Base-by-base conservation (phyloP, 2,797 vertebrate species). In the Sus cebifrons region DNA sequence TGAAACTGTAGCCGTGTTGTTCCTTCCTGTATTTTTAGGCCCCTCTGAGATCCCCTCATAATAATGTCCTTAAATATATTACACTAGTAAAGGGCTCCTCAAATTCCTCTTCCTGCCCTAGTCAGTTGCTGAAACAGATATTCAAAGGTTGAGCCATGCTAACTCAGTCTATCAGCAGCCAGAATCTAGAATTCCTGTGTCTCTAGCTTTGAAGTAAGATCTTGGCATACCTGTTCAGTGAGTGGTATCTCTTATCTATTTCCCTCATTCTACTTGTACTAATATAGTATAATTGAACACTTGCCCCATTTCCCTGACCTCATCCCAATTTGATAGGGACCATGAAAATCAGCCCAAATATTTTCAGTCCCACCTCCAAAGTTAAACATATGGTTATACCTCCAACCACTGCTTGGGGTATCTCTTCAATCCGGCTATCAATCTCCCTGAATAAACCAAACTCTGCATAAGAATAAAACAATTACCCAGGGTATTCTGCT, bases 381-480 rank as follows among this genome's bases (percentile, higher is more conserved):
- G 36, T 8, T 54, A 27, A 95, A 62, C 10, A 4, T 36, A 52
- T 52, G 6, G 9, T 15, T 58, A 2, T 7, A 54, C 11, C 3
- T 58, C 20, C 32, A 81, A 86, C 16, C 10, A 68, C 9, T 62
- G 3, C 40, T 89, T 65, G 14, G 20, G 44, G 4, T 67, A 89
- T 74, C 60, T 54, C 20, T 93, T 85, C 32, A 68, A 86, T 25
- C 18, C 20, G 75, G 27, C 49, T 54, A 84, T 23, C 12, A 60
- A 16, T 3, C 5, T 85, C 56, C 32, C 60, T 58, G 54, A 16
- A 91, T 25, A 93, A 95, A 75, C 2, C 17, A 87, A 65, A 75
- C 12, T 91, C 13, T 27, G 20, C 25, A 20, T 78, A 21, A 92
- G 49, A 85, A 73, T 91, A 96, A 74, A 73, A n/a, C 20, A 74